Evolutionary conservation across 1,140 invertebrate genomes (phyloP), one percentile per base, ranked within the genome.

Genomic region (Nebria ingens): DNA sequence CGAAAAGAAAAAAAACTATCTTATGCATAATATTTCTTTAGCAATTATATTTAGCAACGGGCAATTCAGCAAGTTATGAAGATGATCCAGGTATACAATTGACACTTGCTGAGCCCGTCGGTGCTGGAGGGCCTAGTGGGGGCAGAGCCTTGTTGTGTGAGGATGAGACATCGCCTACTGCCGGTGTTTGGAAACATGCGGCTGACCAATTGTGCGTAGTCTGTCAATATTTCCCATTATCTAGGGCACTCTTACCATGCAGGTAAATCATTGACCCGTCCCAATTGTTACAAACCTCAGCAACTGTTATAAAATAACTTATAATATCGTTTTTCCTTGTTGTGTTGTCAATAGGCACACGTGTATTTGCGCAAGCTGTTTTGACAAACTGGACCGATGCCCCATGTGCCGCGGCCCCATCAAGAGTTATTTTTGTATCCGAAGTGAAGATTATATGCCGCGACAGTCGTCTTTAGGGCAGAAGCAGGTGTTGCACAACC

Each of bases 321-420:
- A 40, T 19, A 9, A 1, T 45, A 34, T 34, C n/a, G 19, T 52
- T 52, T n/a, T 42, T 45, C 17, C 15, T 11, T 11, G 6, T 17
- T 6, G 4, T 29, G 13, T 29, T 51, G 22, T 17, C 6, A 4
- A 51, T 56, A 70, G 83, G 17, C 88, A 91, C 69, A 88, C 87
- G 1, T 90, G 87, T 62, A 82, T 90, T n/a, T 91, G 89, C 71
- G 81, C 82, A 21, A 76, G 78, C 13, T 89, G 86, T 64, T 84
- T 88, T 65, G 77, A 75, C 25, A 84, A 82, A 66, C 68, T 89
- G 40, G 84, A 88, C 62, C 79, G 83, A 25, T 91, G 88, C 70
- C 88, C 89, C 3, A 87, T 91, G 75, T 91, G 89, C 67, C 76
- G 89, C 29, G 83, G 83, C 58, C 80, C 80, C 2, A 89, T 91